phyloP scores from a whole-genome alignment of 2,797 vertebrate genomes.

The Pangasius krempfi region DNA sequence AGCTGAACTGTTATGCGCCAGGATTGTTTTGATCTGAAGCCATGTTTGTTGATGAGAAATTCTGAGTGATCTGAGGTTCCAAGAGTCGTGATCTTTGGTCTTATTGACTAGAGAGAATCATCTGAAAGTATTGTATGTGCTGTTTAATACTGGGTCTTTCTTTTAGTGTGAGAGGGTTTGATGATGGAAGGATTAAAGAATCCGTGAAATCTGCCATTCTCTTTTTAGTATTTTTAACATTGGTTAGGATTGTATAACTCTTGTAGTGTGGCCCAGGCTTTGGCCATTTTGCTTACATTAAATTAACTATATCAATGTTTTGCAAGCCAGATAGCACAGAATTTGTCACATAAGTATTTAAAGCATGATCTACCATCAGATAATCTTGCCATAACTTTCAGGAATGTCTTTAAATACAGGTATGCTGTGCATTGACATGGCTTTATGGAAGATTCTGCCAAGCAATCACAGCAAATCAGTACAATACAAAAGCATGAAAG shows the following conservation, averaged over 20 bases:
- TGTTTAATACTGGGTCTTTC: not conserved
- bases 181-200: not conserved
- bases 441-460: not conserved
- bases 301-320: not conserved
- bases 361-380: not conserved
- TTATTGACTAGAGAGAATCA: not conserved
- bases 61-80: constrained; percentile 2
- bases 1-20: not conserved
- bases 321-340: not conserved
- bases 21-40: constrained; percentile 11
- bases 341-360: not conserved
- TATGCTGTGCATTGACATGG: not conserved
- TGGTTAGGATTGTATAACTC: not conserved
- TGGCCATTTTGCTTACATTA: not conserved
- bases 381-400: not conserved
- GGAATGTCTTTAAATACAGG: not conserved
- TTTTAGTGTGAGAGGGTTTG: not conserved
- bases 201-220: not conserved
- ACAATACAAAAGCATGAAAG: too few relatives aligned
- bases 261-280: not conserved
- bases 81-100: not conserved
- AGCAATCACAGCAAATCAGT: too few relatives aligned
- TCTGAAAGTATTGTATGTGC: constrained; percentile 12
- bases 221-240: not conserved
- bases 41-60: constrained; percentile 6